Conservation (phyloP, 2,888 invertebrate genomes). For the Himalopsyche tibetana region DNA sequence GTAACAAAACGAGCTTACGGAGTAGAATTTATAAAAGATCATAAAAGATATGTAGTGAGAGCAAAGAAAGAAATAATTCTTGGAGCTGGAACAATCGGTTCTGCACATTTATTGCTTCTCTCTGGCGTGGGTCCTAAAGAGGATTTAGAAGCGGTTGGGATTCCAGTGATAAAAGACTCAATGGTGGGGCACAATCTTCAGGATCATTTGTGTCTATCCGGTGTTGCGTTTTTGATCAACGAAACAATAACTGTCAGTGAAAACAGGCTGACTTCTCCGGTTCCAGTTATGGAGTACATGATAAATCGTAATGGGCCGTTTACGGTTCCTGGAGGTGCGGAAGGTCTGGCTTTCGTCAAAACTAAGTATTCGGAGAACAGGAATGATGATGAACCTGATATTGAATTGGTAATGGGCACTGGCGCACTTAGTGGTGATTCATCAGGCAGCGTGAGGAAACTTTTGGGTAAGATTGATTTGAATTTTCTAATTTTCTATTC, state of each 20-base stretch:
- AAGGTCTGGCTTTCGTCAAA: conserved; percentile 85
- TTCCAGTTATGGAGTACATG: conserved; percentile 80
- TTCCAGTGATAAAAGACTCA: conserved; percentile 81
- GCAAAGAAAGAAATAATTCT: conserved; percentile 87
- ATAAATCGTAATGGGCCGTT: conserved; percentile 82
- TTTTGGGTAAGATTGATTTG: conserved; percentile 75
- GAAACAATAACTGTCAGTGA: conserved; percentile 82
- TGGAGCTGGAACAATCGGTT: conserved; percentile 88
- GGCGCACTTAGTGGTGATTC: conserved; percentile 86
- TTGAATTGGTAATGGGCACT: conserved; percentile 88
- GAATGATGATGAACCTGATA: conserved; percentile 81
- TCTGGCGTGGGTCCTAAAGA: conserved; percentile 87
- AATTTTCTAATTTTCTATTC: background rate
- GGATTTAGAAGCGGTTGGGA: conserved; percentile 78
- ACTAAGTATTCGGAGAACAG: conserved; percentile 77
- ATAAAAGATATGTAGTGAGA: conserved; percentile 73
- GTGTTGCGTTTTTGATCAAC: conserved; percentile 84
- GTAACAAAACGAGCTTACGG: conserved; percentile 79
- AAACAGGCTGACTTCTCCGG: conserved; percentile 75
- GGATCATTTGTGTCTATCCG: conserved; percentile 86
- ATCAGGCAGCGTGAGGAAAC: conserved; percentile 80
- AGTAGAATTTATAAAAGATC: conserved; percentile 83
- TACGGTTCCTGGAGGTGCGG: conserved; percentile 87
- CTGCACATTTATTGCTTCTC: conserved; percentile 90
- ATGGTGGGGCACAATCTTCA: conserved; percentile 89